phyloP scores from a whole-genome alignment of 92 coral and sea anemone species.

The Epizoanthus stellaris region DNA sequence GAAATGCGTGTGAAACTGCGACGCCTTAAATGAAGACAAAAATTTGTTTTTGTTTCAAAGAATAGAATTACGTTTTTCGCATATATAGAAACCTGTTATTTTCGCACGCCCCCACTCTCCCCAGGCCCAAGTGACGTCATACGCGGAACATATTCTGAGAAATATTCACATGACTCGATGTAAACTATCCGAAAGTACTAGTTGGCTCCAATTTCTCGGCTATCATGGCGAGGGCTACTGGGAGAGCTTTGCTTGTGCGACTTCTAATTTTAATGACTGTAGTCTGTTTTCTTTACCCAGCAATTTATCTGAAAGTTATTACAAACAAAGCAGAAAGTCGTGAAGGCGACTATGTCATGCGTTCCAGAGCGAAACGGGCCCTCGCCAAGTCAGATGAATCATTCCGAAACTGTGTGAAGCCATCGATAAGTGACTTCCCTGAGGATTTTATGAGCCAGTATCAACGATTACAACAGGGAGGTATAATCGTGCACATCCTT shows the following conservation, averaged over 20 bases:
- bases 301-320: slow-evolving; percentile 47
- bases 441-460: slow-evolving; percentile 74
- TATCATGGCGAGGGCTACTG: slow-evolving; percentile 1
- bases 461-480: slow-evolving; percentile 70
- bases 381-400: slow-evolving; percentile 2
- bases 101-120: slow-evolving; percentile 30
- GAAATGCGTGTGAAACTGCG: too few relatives aligned
- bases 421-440: slow-evolving; percentile 83
- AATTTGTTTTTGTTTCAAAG: too few relatives aligned
- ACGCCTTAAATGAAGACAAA: too few relatives aligned
- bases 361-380: slow-evolving; percentile 27
- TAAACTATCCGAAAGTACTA: too few relatives aligned
- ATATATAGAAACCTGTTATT: neutral
- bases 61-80: neutral
- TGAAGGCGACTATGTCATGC: neutral
- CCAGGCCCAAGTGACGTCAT: slow-evolving; percentile 22
- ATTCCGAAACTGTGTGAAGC: slow-evolving; percentile 76
- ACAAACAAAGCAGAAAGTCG: slow-evolving; percentile 22
- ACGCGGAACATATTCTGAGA: neutral
- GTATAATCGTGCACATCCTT: slow-evolving; percentile 54
- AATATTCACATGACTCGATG: neutral
- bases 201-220: too few relatives aligned
- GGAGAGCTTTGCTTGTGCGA: slow-evolving; percentile 24
- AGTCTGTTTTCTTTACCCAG: slow-evolving; percentile 71
- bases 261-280: slow-evolving; percentile 45